A percentile compares a stretch with the other conserved stretches of the same genome.
Conservation (phyloP, 2,113 vertebrate genomes). For the mouse (Mus musculus) region DNA sequence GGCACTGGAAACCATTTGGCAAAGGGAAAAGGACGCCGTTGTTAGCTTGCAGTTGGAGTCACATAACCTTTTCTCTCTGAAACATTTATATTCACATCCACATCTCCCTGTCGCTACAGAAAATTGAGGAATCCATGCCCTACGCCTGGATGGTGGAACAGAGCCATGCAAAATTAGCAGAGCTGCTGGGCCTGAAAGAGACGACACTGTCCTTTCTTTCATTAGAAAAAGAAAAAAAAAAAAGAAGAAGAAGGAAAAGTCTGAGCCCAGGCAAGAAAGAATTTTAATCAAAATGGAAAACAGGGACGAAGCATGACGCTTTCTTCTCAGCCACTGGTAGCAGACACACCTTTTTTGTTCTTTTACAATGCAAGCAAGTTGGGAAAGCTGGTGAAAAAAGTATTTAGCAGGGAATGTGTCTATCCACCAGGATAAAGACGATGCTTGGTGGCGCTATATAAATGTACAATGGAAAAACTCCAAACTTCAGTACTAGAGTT, state of each 20-base stretch:
- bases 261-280: conserved; percentile 57
- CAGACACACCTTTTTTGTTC: not conserved
- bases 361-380: not conserved
- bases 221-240: not conserved
- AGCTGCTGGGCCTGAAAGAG: conserved; percentile 65
- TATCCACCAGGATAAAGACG: not conserved
- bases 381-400: not conserved
- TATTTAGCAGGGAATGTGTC: conserved; percentile 38
- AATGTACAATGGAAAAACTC: conserved; percentile 51
- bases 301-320: conserved; percentile 43
- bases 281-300: conserved; percentile 76
- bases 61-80: conserved; percentile 71
- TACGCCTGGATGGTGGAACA: conserved; percentile 27
- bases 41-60: conserved; percentile 66
- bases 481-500: not conserved
- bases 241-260: not conserved
- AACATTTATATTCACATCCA: conserved; percentile 78
- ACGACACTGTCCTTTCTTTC: conserved; percentile 23
- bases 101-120: conserved; percentile 69
- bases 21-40: conserved; percentile 70
- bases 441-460: not conserved
- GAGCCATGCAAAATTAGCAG: conserved; percentile 70
- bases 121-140: conserved; percentile 72
- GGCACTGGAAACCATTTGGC: conserved; percentile 65
- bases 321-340: conserved; percentile 25